Conservation (phyloP, 1,140 invertebrate genomes). For the Meloidogyne hapla region DNA sequence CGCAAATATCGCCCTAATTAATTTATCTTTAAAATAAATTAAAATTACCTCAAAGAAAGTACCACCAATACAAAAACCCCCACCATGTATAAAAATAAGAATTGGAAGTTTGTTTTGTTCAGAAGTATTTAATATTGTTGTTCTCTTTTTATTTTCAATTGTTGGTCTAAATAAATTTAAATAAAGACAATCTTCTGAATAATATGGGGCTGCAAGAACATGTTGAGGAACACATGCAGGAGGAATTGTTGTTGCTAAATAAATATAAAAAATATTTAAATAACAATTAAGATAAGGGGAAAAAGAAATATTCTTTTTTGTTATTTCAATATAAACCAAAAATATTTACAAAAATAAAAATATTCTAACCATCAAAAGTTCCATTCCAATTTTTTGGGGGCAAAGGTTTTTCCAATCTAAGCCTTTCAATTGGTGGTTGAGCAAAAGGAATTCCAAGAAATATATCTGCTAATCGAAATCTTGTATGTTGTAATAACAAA, state of each 20-base stretch:
- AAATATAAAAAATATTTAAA: too few species aligned
- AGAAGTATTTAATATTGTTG: background rate
- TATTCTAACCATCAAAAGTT: conserved; percentile 10
- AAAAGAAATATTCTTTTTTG: too few species aligned
- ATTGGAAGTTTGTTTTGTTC: conserved; percentile 31
- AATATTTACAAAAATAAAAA: too few species aligned
- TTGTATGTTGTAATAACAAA: background rate
- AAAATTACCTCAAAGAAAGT: conserved; percentile 17
- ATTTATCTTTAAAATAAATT: too few species aligned
- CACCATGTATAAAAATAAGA: conserved; percentile 48
- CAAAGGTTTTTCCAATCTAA: conserved; percentile 42
- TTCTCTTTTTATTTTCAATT: background rate
- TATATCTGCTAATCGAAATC: conserved; percentile 19
- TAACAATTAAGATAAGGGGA: too few species aligned
- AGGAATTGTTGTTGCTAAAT: conserved; percentile 37
- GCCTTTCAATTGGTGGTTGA: conserved; percentile 27
- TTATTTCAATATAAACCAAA: too few species aligned
- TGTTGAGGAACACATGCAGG: conserved; percentile 47
- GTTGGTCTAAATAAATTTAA: conserved; percentile 87
- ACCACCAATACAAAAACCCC: conserved; percentile 40
- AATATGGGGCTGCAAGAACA: conserved; percentile 33
- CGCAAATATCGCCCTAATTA: too few species aligned
- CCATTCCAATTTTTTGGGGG: conserved; percentile 14
- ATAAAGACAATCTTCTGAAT: conserved; percentile 90
- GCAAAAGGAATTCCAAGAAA: conserved; percentile 39